Evolutionary conservation across 2,113 vertebrate genomes (phyloP).

Genomic region (Baryphthengus martii): DNA sequence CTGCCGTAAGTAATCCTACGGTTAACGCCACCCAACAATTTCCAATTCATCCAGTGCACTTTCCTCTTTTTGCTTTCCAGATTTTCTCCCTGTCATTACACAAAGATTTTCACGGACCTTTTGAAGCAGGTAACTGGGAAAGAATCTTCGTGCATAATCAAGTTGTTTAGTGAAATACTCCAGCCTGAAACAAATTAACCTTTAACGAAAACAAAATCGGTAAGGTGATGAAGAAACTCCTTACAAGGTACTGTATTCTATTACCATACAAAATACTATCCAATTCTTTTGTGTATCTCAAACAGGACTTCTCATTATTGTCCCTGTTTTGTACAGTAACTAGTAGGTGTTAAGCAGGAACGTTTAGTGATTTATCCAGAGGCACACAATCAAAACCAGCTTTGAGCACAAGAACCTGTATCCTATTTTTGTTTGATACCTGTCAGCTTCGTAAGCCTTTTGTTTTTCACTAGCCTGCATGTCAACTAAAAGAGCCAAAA

Average conservation of each 20-base stretch:
- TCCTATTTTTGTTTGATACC: neutral
- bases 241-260: neutral
- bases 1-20: neutral
- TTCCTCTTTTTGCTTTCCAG: neutral
- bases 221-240: neutral
- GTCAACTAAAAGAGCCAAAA: neutral
- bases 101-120: neutral
- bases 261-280: neutral
- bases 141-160: neutral
- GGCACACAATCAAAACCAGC: neutral
- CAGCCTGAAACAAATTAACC: neutral
- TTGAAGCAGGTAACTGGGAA: neutral
- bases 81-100: neutral
- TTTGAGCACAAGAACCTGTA: neutral
- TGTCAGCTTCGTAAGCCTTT: neutral
- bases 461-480: neutral
- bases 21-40: neutral
- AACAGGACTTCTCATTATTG: neutral
- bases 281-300: neutral
- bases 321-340: neutral
- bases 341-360: neutral
- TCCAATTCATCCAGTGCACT: neutral
- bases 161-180: neutral
- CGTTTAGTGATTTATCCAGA: neutral
- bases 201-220: neutral